These are phyloP conservation scores for Phrynocephalus versicolor DNA, from an alignment of 2,113 vertebrate species.

Conservation along the genomic window DNA sequence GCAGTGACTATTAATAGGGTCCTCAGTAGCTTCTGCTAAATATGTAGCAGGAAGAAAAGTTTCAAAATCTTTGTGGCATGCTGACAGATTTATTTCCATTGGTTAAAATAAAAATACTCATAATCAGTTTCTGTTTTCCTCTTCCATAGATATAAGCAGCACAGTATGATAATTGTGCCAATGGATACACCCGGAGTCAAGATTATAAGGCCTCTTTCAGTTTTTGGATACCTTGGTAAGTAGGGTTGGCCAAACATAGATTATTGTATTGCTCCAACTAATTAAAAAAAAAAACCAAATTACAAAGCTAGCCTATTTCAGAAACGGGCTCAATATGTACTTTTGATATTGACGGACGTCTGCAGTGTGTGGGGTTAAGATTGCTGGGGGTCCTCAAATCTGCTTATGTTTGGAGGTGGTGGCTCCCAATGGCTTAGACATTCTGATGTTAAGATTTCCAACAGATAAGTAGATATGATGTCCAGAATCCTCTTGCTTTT, in stretches of 20 bases:
- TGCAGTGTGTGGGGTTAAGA: background rate
- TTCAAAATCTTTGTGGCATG: background rate
- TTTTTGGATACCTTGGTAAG: slow-evolving; percentile 90
- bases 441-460: too few relatives aligned
- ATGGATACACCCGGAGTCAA: slow-evolving; percentile 83
- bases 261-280: background rate
- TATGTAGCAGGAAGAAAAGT: background rate
- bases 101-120: background rate
- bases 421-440: too few relatives aligned
- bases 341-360: background rate
- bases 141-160: slow-evolving; percentile 79
- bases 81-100: background rate
- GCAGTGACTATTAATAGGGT: background rate
- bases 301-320: background rate
- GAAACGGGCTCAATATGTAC: background rate
- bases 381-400: background rate
- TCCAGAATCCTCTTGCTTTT: too few relatives aligned
- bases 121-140: slow-evolving; percentile 24
- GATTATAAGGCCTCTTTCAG: slow-evolving; percentile 82
- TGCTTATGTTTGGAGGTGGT: background rate
- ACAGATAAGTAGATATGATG: too few relatives aligned
- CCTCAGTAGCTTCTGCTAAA: background rate
- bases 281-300: background rate
- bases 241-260: background rate
- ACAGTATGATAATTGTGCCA: slow-evolving; percentile 92